Percentiles rank a stretch among this genome's conserved stretches.
These are phyloP conservation scores for Chaetura pelagica DNA, from an alignment of 2,113 vertebrate genomes.

Conservation along the genomic window DNA sequence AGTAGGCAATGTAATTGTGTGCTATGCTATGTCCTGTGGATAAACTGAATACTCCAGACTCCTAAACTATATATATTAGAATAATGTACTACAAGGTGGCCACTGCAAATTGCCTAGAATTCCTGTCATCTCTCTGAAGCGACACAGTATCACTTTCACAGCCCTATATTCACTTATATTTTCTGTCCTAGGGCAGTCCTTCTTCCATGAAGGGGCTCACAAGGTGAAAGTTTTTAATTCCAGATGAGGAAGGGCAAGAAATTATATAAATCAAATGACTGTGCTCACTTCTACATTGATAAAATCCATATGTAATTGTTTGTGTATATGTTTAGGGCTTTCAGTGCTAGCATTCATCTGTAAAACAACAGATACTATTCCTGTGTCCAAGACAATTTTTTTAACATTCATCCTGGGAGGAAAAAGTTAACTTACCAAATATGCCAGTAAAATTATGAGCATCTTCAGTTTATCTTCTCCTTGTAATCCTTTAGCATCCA, in stretches of 20 bases:
- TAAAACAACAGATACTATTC: background rate
- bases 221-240: background rate
- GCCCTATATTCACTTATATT: background rate
- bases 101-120: background rate
- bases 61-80: background rate
- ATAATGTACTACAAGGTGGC: background rate
- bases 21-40: background rate
- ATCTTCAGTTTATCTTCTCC: conserved; percentile 50
- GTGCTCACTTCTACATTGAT: background rate
- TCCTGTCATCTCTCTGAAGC: background rate
- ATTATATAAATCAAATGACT: background rate
- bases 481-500: conserved; percentile 57
- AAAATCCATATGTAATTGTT: background rate
- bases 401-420: background rate
- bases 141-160: background rate
- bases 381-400: background rate
- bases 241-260: background rate
- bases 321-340: background rate
- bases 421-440: conserved; percentile 71
- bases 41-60: background rate
- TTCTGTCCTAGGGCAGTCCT: background rate
- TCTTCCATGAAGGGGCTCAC: background rate
- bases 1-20: background rate
- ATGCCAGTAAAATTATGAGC: conserved; percentile 54
- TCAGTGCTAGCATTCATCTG: background rate